Base-by-base conservation (phyloP, 2,888 invertebrate species). In the Oxycera nigricornis region DNA sequence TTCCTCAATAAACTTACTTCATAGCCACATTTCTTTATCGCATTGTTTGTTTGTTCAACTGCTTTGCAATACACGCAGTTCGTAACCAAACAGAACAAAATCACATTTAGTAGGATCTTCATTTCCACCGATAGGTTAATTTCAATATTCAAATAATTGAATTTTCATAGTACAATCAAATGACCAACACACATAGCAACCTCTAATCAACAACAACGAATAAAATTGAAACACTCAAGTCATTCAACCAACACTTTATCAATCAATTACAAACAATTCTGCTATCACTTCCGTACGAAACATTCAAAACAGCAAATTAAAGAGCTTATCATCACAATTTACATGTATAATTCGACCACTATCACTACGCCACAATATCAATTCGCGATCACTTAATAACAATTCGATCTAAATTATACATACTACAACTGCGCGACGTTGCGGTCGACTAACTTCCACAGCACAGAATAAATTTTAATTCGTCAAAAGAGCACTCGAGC, bases 21-120 rank as follows among this genome's bases (percentile, higher is more conserved):
- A 70, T 70, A 70, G 11, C 70, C 70, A 31, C 70, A 70, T 31
- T 52, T 70, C 11, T 6, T 14, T n/a, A 7, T 14, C 20, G 50
- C 28, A 14, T 28, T 41, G 24, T 28, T 3, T 11, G n/a, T n/a
- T 14, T 31, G 20, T 7, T 7, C 35, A 30, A 30, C 9, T 26
- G 68, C 20, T 50, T 68, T 68, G n/a, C 50, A 46, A 46, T 28
- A 22, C 46, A 55, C 70, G 22, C 7, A 11, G 24, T 57, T 4
- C 11, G 28, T 11, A n/a, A 20, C 26, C 20, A n/a, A 39, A 68
- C 35, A 31, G 22, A 50, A 68, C 28, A 57, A 57, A 57, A 14
- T 11, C 7, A 46, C 46, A 46, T 46, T n/a, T 11, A 14, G 3
- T 7, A 46, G 6, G 2, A 14, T 46, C n/a, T n/a, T n/a, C n/a